Evolutionary conservation across 2,113 vertebrate species (phyloP), one percentile per base, ranked within the genome.

Genomic region (Pseudopodoces humilis): DNA sequence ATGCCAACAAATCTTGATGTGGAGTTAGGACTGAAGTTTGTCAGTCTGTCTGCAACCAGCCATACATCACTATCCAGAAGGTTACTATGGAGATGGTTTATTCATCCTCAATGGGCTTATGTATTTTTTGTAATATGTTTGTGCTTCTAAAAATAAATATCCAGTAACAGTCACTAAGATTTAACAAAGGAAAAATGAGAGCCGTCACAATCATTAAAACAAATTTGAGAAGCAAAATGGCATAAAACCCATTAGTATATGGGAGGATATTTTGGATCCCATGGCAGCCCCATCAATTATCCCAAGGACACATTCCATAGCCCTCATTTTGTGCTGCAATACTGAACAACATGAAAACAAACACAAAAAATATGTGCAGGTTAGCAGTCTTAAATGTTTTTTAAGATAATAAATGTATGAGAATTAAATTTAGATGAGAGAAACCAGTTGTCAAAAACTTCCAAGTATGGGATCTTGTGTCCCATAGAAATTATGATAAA

Each of bases 151-250:
- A 96, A 76, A 86, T 71, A 92, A 95, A 94, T 92, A 92, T 47
- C 83, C 58, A 91, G 63, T 92, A 92, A 70, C 77, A 86, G 60
- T 93, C 67, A 68, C 67, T 82, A 75, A 94, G 50, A 90, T 83
- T 37, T 94, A 95, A 96, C 75, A 95, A 95, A 94, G 82, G 62
- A 85, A 95, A 97, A 97, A 91, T 78, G 69, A 95, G 86, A 93
- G 75, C 55, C 97, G 94, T 95, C 63, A 44, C 43, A 63, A 77
- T 28, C 27, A 50, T 77, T 96, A 95, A 95, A 96, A 92, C 25
- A 83, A 96, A 89, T 74, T 76, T 87, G 35, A 71, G 92, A 95
- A 68, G 68, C 46, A 97, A 92, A 92, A 83, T 76, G 81, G 6
- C 41, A 90, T 67, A 93, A 84, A 94, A 6, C 27, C 46, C 15